Conservation (phyloP, 2,113 vertebrate species). For the Chionis minor region DNA sequence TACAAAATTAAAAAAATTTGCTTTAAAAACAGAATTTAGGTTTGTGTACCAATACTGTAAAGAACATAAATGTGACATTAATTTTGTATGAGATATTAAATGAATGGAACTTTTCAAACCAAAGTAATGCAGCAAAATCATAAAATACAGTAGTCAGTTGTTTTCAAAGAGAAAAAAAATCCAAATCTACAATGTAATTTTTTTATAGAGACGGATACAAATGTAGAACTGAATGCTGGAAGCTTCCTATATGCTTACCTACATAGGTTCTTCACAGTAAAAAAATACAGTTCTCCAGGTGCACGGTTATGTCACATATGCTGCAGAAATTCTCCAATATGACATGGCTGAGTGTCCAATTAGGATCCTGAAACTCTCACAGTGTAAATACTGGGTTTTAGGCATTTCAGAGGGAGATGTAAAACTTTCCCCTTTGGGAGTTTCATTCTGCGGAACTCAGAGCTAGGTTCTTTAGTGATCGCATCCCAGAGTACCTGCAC, state of each 20-base stretch:
- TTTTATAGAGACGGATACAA: not conserved
- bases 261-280: not conserved
- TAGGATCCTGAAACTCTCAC: not conserved
- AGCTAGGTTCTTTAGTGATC: not conserved
- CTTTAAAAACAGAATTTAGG: not conserved
- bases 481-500: not conserved
- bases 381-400: not conserved
- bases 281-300: not conserved
- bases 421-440: not conserved
- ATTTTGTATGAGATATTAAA: not conserved
- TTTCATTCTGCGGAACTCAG: not conserved
- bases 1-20: not conserved
- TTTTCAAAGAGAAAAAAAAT: not conserved
- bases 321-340: not conserved
- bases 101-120: not conserved
- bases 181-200: not conserved
- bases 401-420: not conserved
- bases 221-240: not conserved
- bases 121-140: not conserved
- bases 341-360: not conserved
- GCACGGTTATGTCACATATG: not conserved
- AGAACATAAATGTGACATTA: not conserved
- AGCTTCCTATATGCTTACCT: not conserved
- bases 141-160: not conserved
- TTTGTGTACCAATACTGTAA: not conserved